Conservation (phyloP, 2,888 invertebrate species). For the Penaeus monodon region DNA sequence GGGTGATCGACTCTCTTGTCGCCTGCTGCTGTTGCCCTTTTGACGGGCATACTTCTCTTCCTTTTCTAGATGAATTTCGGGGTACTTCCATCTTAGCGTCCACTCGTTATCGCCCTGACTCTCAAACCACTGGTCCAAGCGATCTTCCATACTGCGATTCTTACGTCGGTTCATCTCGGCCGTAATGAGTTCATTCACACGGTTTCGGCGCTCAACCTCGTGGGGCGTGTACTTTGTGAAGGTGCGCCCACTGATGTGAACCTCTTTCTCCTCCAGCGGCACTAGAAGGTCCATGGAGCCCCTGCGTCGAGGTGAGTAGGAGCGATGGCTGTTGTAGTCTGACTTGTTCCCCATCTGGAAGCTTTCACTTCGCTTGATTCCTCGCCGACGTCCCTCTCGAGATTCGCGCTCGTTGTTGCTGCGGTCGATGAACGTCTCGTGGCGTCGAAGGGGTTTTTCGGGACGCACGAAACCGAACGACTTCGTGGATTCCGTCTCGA, state of each 20-base stretch:
- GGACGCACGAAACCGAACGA: slow-evolving; percentile 60
- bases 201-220: slow-evolving; percentile 60
- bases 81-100: slow-evolving; percentile 56
- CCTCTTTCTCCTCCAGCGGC: slow-evolving; percentile 52
- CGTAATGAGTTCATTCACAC: slow-evolving; percentile 59
- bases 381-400: slow-evolving; percentile 37
- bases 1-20: slow-evolving; percentile 41
- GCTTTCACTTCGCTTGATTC: slow-evolving; percentile 59
- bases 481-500: slow-evolving; percentile 60
- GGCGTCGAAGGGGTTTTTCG: slow-evolving; percentile 52
- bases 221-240: slow-evolving; percentile 63
- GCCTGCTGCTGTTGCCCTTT: slow-evolving; percentile 15
- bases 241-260: slow-evolving; percentile 62
- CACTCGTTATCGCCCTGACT: slow-evolving; percentile 37
- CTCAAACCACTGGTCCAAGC: slow-evolving; percentile 63
- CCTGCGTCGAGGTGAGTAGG: slow-evolving; percentile 55
- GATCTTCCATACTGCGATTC: slow-evolving; percentile 64
- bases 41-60: slow-evolving; percentile 34
- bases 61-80: slow-evolving; percentile 35
- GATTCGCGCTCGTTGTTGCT: slow-evolving; percentile 24
- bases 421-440: slow-evolving; percentile 58
- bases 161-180: slow-evolving; percentile 61
- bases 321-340: slow-evolving; percentile 59
- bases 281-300: slow-evolving; percentile 56
- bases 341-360: slow-evolving; percentile 55